Evolutionary conservation across 2,113 vertebrate species (phyloP), one percentile per base, ranked within the genome.

Genomic region (Alces alces): DNA sequence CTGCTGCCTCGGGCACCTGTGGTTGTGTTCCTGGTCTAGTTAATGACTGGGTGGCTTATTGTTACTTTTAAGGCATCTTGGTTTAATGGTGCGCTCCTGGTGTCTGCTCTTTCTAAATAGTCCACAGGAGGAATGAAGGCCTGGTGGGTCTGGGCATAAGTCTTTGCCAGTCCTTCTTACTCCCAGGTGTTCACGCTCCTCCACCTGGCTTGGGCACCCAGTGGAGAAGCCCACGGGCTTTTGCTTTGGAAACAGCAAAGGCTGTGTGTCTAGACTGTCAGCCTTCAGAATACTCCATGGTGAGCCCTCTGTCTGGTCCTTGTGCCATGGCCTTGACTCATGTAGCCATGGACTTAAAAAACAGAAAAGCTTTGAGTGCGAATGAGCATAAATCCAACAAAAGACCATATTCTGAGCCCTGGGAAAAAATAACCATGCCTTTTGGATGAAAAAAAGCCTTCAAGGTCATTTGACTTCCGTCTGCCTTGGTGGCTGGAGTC

Each of bases 31-130:
- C 86, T 87, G 61, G 80, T 50, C 2, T 52, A 3, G 27, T 28
- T 80, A 55, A 78, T 93, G 55, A n/a, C 80, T 70, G 36, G 84
- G 50, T n/a, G 55, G 57, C 76, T 97, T 96, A 50, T 54, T 97
- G 96, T 92, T 60, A 84, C 70, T 92, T 80, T 82, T 76, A 79
- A 96, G 90, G 50, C 57, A 33, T 57, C 70, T 79, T 83, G 28
- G 76, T 52, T 76, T 70, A 47, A 70, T 61, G 79, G 84, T 88
- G 66, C 2, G 21, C 60, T 85, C 54, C 70, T 25, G 39, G 78
- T 25, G 0, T 73, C 76, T 45, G 27, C 88, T 88, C 3, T 86
- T 61, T 83, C 61, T 16, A 39, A 89, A 66, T 23, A 4, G 64
- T 89, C 47, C 6, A 3, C 2, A 52, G 90, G 21, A 33, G 66